Conservation (phyloP, 1,140 invertebrate species). For the Ceratosolen fusciceps region DNA sequence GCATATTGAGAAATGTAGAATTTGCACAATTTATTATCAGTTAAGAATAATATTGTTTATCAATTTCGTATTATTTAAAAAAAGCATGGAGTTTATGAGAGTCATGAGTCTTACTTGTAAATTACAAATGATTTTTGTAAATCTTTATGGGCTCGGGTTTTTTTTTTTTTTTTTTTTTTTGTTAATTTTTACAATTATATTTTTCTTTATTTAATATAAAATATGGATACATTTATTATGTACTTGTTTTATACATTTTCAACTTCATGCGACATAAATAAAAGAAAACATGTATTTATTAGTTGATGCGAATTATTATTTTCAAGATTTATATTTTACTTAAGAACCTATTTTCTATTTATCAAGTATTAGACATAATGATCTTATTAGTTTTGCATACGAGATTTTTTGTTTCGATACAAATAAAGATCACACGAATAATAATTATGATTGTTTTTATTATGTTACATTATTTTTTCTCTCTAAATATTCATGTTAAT, state of each 20-base stretch:
- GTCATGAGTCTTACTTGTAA: neutral
- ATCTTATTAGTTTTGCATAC: constrained; percentile 41
- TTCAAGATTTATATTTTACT: constrained; percentile 33
- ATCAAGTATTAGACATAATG: constrained; percentile 7
- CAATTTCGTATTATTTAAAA: neutral
- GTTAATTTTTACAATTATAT: constrained; percentile 23
- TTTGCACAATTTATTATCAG: neutral
- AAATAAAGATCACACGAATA: constrained; percentile 35
- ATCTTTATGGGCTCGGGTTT: neutral
- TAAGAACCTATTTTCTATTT: constrained; percentile 28
- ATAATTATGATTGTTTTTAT: neutral
- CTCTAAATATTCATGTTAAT: neutral
- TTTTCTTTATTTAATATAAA: constrained; percentile 21
- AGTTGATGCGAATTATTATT: constrained; percentile 13
- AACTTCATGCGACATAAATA: neutral
- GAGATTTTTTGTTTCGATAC: constrained; percentile 10
- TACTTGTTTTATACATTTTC: constrained; percentile 18
- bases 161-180: constrained; percentile 29
- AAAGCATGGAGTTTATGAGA: neutral
- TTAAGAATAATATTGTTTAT: neutral
- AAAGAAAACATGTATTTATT: constrained; percentile 24
- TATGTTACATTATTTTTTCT: neutral
- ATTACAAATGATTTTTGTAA: neutral
- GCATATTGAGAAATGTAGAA: neutral
- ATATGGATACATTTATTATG: constrained; percentile 1